Base-by-base conservation (phyloP, 2,888 invertebrate species). In the Lycophotia porphyrea region DNA sequence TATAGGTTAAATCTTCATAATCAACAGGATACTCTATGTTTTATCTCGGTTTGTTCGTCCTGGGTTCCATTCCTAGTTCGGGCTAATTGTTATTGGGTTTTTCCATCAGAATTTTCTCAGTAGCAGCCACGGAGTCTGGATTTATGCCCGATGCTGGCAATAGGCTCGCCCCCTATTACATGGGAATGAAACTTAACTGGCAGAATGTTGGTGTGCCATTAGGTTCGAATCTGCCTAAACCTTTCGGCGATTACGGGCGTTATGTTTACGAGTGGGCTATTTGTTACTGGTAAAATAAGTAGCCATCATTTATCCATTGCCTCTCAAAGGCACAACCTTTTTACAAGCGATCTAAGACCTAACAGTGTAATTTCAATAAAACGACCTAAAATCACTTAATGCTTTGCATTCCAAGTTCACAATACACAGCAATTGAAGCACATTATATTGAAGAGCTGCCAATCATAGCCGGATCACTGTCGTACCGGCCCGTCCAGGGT, bases 401-500 rank as follows among this genome's bases (percentile, higher is more conserved):
- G 31, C 63, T n/a, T 11, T 64, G 42, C 64, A 80, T 82, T 77
- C 70, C 58, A 73, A 49, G 73, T 36, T 31, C 42, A 81, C 66
- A 78, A 80, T 74, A 61, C 66, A 66, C 52, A 75, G 78, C 80
- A 84, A 84, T 82, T 82, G 61, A 65, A 80, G 81, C 77, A 82
- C 84, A 89, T 90, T 87, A 90, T 89, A 90, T 90, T 89, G 88
- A 91, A 91, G 91, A 90, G 88, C 84, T 82, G 81, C 78, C 90
- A 88, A 90, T 91, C 88, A 91, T 89, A 90, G 86, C 87, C 88
- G 88, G 91, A 91, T 90, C 86, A 88, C 82, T 85, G 85, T 44
- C 68, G 78, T 82, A 84, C 76, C 77, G 74, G 79, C 72, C 49
- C 75, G 76, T n/a, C 67, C 27, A 63, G 63, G 63, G 39, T 63